phyloP scores from a whole-genome alignment of 2,797 vertebrate species.

The Chlorospingus flavigularis region DNA sequence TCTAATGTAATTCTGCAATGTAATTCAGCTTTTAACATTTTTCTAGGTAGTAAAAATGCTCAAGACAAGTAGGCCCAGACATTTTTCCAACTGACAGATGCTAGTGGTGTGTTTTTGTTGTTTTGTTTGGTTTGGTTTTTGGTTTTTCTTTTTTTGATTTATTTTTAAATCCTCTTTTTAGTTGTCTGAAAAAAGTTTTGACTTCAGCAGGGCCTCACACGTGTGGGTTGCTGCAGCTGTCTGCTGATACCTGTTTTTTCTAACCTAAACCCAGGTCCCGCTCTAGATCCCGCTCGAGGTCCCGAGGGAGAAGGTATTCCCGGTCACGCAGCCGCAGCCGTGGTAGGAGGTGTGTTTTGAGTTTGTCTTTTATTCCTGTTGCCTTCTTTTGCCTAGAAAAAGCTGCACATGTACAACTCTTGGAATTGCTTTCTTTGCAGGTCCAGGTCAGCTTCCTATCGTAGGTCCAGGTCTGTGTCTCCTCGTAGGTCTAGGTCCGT shows the following conservation, averaged over 20 bases:
- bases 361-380: background rate
- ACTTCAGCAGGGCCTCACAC: background rate
- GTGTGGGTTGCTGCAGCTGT: background rate
- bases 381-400: background rate
- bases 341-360: slow-evolving; percentile 77
- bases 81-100: background rate
- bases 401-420: background rate
- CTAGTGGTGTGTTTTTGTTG: background rate
- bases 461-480: slow-evolving; percentile 79
- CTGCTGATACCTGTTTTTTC: background rate
- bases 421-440: slow-evolving; percentile 51
- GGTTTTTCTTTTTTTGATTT: background rate
- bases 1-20: slow-evolving; percentile 82
- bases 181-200: slow-evolving; percentile 1
- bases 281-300: slow-evolving; percentile 33
- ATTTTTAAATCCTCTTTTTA: background rate
- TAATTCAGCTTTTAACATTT: slow-evolving; percentile 81
- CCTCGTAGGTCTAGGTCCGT: slow-evolving; percentile 81
- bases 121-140: background rate
- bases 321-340: slow-evolving; percentile 82
- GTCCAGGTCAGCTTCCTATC: slow-evolving; percentile 84
- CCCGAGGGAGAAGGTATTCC: slow-evolving; percentile 80
- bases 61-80: slow-evolving; percentile 76
- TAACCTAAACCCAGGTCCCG: background rate
- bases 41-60: slow-evolving; percentile 81